Conservation (phyloP, 2,113 vertebrate species). For the Globicephala melas region DNA sequence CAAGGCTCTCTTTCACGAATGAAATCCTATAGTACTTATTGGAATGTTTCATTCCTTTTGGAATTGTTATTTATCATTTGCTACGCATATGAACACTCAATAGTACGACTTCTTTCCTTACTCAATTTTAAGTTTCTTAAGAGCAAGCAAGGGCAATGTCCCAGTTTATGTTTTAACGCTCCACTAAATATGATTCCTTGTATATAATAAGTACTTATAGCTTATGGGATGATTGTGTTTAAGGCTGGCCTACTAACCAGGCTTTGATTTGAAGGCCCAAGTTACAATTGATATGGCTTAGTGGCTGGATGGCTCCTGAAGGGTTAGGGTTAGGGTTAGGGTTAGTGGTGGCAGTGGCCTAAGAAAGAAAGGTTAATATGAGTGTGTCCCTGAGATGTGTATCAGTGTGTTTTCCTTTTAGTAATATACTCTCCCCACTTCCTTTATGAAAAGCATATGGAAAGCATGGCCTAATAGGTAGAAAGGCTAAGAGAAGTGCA, state of each 20-base stretch:
- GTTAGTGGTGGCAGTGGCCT: neutral
- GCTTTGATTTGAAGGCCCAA: neutral
- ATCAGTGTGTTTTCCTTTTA: constrained; percentile 6
- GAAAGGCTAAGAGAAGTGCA: constrained; percentile 24
- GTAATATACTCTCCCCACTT: neutral
- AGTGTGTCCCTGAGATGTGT: neutral
- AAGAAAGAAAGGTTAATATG: neutral
- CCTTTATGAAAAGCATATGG: constrained; percentile 24
- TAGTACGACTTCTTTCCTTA: neutral
- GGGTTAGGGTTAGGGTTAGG: too few relatives aligned
- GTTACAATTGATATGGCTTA: neutral
- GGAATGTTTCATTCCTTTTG: constrained; percentile 27
- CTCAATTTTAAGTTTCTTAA: constrained; percentile 41
- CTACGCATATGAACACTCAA: neutral
- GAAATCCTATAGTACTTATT: constrained; percentile 28
- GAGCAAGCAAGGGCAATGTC: neutral
- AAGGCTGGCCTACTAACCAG: neutral
- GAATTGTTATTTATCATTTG: constrained; percentile 45
- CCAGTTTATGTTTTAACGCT: constrained; percentile 5
- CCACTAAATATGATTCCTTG: neutral
- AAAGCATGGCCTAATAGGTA: neutral
- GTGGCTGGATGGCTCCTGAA: neutral
- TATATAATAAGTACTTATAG: neutral
- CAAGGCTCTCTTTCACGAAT: neutral
- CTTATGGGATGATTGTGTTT: neutral